Percentiles rank a stretch among this genome's conserved stretches.
These are phyloP conservation scores for Dasysyrphus tricinctus DNA, from an alignment of 2,888 invertebrate species.

Conservation along the genomic window DNA sequence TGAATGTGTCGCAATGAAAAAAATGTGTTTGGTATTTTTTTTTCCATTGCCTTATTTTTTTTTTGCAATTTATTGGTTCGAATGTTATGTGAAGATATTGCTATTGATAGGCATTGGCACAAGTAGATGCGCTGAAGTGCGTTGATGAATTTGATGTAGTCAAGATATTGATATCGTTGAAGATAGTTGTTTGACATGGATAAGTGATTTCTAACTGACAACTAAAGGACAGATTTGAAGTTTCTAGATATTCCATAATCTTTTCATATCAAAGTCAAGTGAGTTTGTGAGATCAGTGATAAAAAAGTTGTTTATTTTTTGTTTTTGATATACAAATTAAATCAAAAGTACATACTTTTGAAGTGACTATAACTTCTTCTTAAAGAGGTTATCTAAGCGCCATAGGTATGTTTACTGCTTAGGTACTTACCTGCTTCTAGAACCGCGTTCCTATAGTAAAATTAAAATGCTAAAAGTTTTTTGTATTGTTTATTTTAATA, in stretches of 20 bases:
- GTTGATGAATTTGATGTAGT: conserved; percentile 51
- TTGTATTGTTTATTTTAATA: neutral
- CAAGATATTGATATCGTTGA: conserved; percentile 39
- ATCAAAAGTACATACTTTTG: too few relatives aligned
- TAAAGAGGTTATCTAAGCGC: neutral
- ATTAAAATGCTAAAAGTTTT: neutral
- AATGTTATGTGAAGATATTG: conserved; percentile 38
- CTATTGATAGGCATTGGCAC: conserved; percentile 24
- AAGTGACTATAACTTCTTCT: neutral
- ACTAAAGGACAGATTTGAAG: conserved; percentile 28
- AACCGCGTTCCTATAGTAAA: neutral
- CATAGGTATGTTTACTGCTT: neutral
- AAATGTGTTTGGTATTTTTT: conserved; percentile 36
- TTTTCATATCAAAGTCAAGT: conserved; percentile 22
- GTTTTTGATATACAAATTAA: neutral
- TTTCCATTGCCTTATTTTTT: conserved; percentile 20
- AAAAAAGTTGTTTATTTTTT: neutral
- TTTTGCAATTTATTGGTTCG: conserved; percentile 40
- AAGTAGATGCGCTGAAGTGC: conserved; percentile 47
- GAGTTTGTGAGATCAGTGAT: neutral
- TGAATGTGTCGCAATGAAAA: conserved; percentile 72
- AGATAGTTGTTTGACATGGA: conserved; percentile 48
- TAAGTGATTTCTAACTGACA: conserved; percentile 22
- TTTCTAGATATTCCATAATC: neutral
- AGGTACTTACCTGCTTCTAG: neutral